phyloP scores from a whole-genome alignment of 2,888 invertebrate species.

The Stenotaenia linearis region DNA sequence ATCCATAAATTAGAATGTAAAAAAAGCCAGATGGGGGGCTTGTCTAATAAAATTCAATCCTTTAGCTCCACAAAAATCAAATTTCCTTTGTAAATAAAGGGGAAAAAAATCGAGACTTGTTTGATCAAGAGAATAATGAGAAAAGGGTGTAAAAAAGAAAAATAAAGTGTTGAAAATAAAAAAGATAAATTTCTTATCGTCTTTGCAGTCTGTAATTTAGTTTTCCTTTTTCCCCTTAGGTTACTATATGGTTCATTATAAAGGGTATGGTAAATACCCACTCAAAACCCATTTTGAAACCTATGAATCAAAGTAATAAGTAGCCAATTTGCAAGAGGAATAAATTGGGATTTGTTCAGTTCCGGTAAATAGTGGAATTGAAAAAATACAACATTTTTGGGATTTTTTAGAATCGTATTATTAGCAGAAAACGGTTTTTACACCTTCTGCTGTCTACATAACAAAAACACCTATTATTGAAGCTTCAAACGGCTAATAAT shows the following conservation, averaged over 20 bases:
- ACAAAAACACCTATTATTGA: conserved; percentile 7
- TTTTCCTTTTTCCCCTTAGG: not conserved
- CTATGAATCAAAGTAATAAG: conserved; percentile 18
- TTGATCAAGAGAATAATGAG: not conserved
- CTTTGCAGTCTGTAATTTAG: not conserved
- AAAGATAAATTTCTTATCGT: not conserved
- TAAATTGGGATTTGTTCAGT: not conserved
- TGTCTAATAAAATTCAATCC: conserved; percentile 21
- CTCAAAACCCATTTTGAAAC: not conserved
- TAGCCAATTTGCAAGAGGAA: not conserved
- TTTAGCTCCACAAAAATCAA: conserved; percentile 26
- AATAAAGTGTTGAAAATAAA: not conserved
- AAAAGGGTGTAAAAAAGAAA: not conserved
- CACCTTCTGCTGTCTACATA: not conserved
- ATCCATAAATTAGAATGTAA: conserved; percentile 17
- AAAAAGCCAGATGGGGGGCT: not conserved
- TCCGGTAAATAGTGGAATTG: not conserved
- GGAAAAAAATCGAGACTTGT: not conserved
- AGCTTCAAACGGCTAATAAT: conserved; percentile 16
- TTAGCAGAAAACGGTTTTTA: conserved; percentile 5
- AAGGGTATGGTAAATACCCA: not conserved
- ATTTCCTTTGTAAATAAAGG: not conserved
- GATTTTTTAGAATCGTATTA: not conserved
- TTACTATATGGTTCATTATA: not conserved
- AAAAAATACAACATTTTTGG: not conserved